Conservation (phyloP, 1,140 invertebrate species). For the Drosophila biarmipes region DNA sequence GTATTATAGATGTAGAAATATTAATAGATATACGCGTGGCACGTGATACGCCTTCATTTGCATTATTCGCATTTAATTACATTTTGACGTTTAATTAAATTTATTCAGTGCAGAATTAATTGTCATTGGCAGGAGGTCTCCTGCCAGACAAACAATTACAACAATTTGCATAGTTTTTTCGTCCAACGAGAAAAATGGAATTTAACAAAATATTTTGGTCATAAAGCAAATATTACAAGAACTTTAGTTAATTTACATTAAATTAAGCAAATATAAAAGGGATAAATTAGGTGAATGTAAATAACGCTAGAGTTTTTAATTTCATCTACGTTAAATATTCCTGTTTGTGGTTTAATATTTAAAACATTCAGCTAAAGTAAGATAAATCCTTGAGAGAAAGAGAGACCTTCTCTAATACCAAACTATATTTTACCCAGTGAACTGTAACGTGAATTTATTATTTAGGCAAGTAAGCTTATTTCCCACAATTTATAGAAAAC, state of each 20-base stretch:
- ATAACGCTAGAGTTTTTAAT: too few species aligned
- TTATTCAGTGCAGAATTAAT: constrained; percentile 71
- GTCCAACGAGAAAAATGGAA: background rate
- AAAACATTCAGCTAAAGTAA: too few species aligned
- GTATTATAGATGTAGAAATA: constrained; percentile 4
- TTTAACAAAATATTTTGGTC: background rate
- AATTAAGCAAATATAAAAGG: background rate
- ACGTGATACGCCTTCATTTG: constrained; percentile 64
- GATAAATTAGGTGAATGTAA: background rate
- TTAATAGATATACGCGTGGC: constrained; percentile 8
- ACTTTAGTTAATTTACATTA: constrained; percentile 2
- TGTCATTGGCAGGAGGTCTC: constrained; percentile 52
- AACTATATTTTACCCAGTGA: background rate
- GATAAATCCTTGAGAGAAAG: background rate
- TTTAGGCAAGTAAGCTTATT: background rate
- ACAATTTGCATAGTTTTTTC: background rate
- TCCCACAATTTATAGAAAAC: background rate
- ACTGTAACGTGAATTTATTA: background rate
- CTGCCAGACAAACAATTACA: constrained; percentile 1
- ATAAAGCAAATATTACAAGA: background rate
- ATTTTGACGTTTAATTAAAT: constrained; percentile 80
- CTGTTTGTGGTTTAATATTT: background rate
- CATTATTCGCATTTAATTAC: constrained; percentile 74
- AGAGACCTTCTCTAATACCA: background rate
- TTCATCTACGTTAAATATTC: background rate